phyloP scores from a whole-genome alignment of 37 sponge, comb jelly and placozoan genomes.

The Axinella damicornis region DNA sequence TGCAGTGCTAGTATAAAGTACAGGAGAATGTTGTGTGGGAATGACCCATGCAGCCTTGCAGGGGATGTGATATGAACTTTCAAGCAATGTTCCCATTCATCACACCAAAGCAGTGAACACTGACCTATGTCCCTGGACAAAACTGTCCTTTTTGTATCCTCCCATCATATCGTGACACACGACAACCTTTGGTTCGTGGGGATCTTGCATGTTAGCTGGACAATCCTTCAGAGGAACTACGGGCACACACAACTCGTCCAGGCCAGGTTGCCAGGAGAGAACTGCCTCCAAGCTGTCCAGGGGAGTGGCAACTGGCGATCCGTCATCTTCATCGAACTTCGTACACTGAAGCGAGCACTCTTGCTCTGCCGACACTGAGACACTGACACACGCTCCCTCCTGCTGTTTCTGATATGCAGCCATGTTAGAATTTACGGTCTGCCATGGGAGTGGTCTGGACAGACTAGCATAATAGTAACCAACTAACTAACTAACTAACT shows the following conservation, averaged over 20 bases:
- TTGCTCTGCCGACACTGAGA: not conserved
- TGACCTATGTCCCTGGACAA: conserved; percentile 68
- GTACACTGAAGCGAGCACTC: not conserved
- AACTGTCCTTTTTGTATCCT: conserved; percentile 90
- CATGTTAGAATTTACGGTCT: too few relatives aligned
- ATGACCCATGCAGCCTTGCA: too few relatives aligned
- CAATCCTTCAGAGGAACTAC: conserved; percentile 42
- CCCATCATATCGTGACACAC: conserved; percentile 99
- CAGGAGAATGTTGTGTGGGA: too few relatives aligned
- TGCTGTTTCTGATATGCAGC: too few relatives aligned
- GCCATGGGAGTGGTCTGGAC: too few relatives aligned
- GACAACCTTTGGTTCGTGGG: conserved; percentile 58
- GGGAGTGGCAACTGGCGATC: conserved; percentile 37
- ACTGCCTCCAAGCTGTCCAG: conserved; percentile 33
- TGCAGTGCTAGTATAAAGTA: too few relatives aligned
- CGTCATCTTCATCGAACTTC: not conserved
- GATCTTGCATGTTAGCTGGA: not conserved
- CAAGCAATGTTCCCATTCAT: too few relatives aligned
- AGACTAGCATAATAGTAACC: too few relatives aligned
- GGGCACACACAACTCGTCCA: conserved; percentile 65
- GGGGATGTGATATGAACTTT: too few relatives aligned
- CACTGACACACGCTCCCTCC: too few relatives aligned
- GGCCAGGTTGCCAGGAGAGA: conserved; percentile 70
- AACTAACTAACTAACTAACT: too few relatives aligned
- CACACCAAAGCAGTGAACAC: not conserved